These are phyloP conservation scores for Mobula birostris DNA, from an alignment of 2,113 vertebrate genomes.

Conservation along the genomic window DNA sequence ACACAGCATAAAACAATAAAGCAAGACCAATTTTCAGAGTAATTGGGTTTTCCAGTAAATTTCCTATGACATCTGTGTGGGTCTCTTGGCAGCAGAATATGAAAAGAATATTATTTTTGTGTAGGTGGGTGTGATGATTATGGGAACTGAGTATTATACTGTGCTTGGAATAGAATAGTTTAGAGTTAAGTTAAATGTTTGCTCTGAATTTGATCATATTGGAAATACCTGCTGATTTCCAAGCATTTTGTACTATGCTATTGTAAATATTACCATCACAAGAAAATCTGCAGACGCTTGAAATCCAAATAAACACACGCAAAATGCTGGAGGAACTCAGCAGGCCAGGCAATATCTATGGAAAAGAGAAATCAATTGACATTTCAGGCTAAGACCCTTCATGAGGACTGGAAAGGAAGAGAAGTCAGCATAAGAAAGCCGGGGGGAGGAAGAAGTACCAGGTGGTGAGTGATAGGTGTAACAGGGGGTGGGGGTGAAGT, in stretches of 20 bases:
- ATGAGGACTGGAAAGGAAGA: too few relatives aligned
- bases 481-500: too few relatives aligned
- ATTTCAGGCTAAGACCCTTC: too few relatives aligned
- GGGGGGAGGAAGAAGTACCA: too few relatives aligned
- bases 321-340: too few relatives aligned
- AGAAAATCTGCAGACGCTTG: too few relatives aligned
- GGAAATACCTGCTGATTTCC: neutral
- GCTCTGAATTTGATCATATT: neutral
- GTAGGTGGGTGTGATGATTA: neutral
- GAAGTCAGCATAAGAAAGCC: too few relatives aligned
- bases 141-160: neutral
- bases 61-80: neutral
- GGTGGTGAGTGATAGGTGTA: too few relatives aligned
- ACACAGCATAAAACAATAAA: neutral
- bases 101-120: neutral
- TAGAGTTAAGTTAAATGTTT: neutral
- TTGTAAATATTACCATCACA: neutral
- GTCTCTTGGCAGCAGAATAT: neutral
- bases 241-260: neutral
- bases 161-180: neutral
- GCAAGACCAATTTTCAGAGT: neutral
- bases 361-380: too few relatives aligned
- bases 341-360: too few relatives aligned
- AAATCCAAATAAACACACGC: too few relatives aligned
- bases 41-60: neutral